Evolutionary conservation across 2,888 invertebrate species (phyloP).

Genomic region (Dynastes maya): DNA sequence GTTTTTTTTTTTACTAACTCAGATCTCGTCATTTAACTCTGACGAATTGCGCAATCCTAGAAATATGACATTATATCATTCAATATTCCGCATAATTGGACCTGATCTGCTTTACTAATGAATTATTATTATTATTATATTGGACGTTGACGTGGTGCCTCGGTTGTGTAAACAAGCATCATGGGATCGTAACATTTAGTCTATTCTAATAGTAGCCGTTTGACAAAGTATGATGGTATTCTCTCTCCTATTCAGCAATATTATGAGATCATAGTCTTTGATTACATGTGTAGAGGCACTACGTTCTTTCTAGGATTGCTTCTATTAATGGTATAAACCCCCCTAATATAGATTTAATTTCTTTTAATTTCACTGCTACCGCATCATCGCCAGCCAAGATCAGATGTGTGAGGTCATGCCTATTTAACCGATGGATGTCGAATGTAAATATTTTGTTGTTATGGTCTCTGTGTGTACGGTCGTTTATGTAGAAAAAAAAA

Average conservation of each 20-base stretch:
- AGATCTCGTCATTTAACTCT: background rate
- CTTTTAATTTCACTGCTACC: constrained; percentile 8
- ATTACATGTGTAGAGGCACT: background rate
- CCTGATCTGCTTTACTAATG: constrained; percentile 12
- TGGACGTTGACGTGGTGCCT: constrained; percentile 11
- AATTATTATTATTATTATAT: constrained; percentile 13
- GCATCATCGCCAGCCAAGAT: background rate
- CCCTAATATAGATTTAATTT: constrained; percentile 15
- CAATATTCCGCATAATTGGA: constrained; percentile 4
- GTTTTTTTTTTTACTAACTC: too few species aligned
- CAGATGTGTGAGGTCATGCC: constrained; percentile 8
- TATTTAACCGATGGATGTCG: background rate
- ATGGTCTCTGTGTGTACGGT: background rate
- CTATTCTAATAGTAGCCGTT: background rate
- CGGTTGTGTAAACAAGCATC: background rate
- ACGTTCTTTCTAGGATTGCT: background rate
- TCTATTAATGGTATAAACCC: constrained; percentile 3
- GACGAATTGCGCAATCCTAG: constrained; percentile 8
- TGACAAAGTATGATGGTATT: too few species aligned
- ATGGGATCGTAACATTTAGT: background rate
- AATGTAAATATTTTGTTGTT: constrained; percentile 6
- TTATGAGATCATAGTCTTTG: background rate
- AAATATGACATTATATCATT: constrained; percentile 13
- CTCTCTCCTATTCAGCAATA: background rate
- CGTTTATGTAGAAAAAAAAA: background rate